Evolutionary conservation across 2,113 vertebrate species (phyloP).

Genomic region (Panthera tigris): DNA sequence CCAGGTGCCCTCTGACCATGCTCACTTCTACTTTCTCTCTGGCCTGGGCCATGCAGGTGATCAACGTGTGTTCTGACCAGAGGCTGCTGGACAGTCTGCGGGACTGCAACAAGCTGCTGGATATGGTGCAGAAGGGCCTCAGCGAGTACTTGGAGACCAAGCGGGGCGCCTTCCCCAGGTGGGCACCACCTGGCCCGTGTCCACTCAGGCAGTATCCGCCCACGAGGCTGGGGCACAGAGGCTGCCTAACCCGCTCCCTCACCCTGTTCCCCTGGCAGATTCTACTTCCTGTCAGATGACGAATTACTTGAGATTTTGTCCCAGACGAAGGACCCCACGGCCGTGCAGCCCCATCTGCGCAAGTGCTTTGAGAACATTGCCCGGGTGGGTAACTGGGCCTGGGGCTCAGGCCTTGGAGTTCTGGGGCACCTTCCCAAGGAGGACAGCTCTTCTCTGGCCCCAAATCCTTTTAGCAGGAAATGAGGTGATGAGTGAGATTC

Average conservation of each 20-base stretch:
- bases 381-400: constrained; percentile 85
- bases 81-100: constrained; percentile 86
- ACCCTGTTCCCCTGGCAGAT: constrained; percentile 83
- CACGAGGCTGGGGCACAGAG: accelerated
- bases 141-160: constrained; percentile 95
- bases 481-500: not conserved
- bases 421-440: not conserved
- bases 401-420: not conserved
- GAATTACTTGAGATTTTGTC: constrained; percentile 95
- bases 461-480: not conserved
- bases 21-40: not conserved
- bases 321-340: constrained; percentile 94
- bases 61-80: constrained; percentile 90
- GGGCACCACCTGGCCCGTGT: not conserved
- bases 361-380: constrained; percentile 97
- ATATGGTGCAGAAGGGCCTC: constrained; percentile 93
- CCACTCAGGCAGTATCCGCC: not conserved
- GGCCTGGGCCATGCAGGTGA: constrained; percentile 85
- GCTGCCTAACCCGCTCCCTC: not conserved
- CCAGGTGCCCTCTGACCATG: not conserved
- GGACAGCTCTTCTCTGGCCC: not conserved
- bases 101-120: constrained; percentile 88
- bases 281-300: constrained; percentile 96
- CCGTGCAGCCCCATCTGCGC: constrained; percentile 93
- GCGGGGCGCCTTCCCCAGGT: constrained; percentile 91